phyloP scores from a whole-genome alignment of 2,113 vertebrate genomes.

The Oncorhynchus nerka region DNA sequence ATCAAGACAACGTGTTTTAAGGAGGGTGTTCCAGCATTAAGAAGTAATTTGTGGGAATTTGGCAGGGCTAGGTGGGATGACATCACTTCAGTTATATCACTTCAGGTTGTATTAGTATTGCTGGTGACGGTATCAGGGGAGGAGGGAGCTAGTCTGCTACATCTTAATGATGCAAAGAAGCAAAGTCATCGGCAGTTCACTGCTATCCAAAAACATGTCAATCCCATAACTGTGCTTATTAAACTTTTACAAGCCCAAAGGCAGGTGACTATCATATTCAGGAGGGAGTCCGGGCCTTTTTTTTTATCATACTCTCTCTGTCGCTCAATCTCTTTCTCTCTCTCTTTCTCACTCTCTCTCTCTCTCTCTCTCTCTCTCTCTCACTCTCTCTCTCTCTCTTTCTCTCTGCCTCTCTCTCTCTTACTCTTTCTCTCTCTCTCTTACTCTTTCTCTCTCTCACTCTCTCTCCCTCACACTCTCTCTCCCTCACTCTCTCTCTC shows the following conservation, averaged over 20 bases:
- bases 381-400: no score
- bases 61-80: constrained; percentile 37
- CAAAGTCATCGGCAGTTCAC: constrained; percentile 1
- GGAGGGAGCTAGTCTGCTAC: constrained; percentile 1
- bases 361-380: not conserved
- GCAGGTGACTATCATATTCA: not conserved
- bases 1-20: constrained; percentile 56
- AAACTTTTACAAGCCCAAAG: constrained; percentile 12
- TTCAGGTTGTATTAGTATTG: constrained; percentile 50
- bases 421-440: no score
- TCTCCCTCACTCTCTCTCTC: not conserved
- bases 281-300: not conserved
- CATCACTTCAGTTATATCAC: constrained; percentile 33
- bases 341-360: not conserved
- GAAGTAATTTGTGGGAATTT: constrained; percentile 46
- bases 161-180: constrained; percentile 29
- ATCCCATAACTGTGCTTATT: not conserved
- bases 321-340: not conserved
- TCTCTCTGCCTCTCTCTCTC: no score
- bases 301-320: not conserved
- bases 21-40: constrained; percentile 36
- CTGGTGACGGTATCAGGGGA: constrained; percentile 31
- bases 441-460: not conserved
- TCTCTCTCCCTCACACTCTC: not conserved
- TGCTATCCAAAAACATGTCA: not conserved